Evolutionary conservation across 2,888 invertebrate genomes (phyloP).

Genomic region (Pemphredon lugubris): DNA sequence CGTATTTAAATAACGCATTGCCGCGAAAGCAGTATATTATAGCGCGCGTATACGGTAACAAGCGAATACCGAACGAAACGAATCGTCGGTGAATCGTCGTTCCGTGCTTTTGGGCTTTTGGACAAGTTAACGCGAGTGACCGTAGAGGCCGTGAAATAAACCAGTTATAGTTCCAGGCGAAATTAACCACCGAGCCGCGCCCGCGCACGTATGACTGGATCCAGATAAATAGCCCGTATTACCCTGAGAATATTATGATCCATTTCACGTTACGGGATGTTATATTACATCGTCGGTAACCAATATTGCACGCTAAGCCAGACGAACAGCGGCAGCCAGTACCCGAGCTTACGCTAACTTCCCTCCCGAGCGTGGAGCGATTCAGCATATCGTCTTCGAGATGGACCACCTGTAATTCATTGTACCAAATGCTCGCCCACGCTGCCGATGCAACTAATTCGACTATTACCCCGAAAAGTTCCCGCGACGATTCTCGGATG

Average conservation of each 20-base stretch:
- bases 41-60: too few species aligned
- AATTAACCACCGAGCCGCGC: conserved; percentile 70
- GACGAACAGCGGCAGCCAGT: conserved; percentile 71
- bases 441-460: conserved; percentile 41
- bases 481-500: neutral
- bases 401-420: conserved; percentile 57
- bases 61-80: too few species aligned
- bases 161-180: conserved; percentile 58
- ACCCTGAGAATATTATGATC: conserved; percentile 72
- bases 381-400: conserved; percentile 65
- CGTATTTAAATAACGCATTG: too few species aligned
- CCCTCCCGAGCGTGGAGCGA: conserved; percentile 51
- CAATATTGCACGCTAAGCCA: conserved; percentile 71
- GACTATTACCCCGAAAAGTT: conserved; percentile 14
- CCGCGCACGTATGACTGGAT: conserved; percentile 53
- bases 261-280: conserved; percentile 71
- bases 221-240: conserved; percentile 71
- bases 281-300: conserved; percentile 66
- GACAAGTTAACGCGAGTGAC: conserved; percentile 36
- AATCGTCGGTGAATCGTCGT: neutral
- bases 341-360: conserved; percentile 67
- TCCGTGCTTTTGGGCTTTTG: conserved; percentile 25
- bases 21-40: too few species aligned
- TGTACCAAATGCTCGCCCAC: conserved; percentile 27
- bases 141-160: conserved; percentile 27